Evolutionary conservation across 2,113 vertebrate species (phyloP).

Genomic region (Pollachius pollachius): DNA sequence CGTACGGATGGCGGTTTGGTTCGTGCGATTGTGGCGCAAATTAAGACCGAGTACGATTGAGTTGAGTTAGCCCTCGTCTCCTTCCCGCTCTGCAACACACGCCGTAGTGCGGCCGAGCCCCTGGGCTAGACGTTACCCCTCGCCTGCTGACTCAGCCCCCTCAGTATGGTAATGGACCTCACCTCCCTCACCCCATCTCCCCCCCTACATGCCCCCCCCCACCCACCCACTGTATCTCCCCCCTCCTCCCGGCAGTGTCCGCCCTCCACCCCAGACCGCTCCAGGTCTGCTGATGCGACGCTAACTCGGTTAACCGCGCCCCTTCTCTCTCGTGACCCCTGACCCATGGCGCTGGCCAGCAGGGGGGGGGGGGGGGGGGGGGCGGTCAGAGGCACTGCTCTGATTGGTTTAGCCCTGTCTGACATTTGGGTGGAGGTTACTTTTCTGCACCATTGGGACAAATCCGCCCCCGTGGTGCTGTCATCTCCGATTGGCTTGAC

Average conservation of each 20-base stretch:
- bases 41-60: too few relatives aligned
- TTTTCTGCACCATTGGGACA: slow-evolving; percentile 6
- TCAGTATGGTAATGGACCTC: slow-evolving; percentile 40
- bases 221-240: slow-evolving; percentile 30
- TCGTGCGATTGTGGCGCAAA: too few relatives aligned
- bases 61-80: too few relatives aligned
- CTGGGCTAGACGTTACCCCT: neutral
- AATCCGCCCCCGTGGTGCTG: slow-evolving; percentile 10
- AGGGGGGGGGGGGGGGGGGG: neutral
- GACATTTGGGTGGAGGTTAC: slow-evolving; percentile 48
- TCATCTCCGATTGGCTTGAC: slow-evolving; percentile 27
- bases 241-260: slow-evolving; percentile 21
- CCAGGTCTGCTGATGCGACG: slow-evolving; percentile 44
- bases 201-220: slow-evolving; percentile 31
- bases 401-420: slow-evolving; percentile 50
- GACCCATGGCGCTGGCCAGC: slow-evolving; percentile 16
- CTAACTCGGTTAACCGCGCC: slow-evolving; percentile 38
- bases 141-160: slow-evolving; percentile 46
- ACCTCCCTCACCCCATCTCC: slow-evolving; percentile 46
- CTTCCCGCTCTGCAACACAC: too few relatives aligned
- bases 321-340: slow-evolving; percentile 32
- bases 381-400: slow-evolving; percentile 19
- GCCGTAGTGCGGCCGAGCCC: neutral
- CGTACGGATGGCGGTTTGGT: too few relatives aligned
- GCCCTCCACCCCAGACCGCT: slow-evolving; percentile 17